phyloP scores from a whole-genome alignment of 2,797 vertebrate genomes.

The Numenius phaeopus region DNA sequence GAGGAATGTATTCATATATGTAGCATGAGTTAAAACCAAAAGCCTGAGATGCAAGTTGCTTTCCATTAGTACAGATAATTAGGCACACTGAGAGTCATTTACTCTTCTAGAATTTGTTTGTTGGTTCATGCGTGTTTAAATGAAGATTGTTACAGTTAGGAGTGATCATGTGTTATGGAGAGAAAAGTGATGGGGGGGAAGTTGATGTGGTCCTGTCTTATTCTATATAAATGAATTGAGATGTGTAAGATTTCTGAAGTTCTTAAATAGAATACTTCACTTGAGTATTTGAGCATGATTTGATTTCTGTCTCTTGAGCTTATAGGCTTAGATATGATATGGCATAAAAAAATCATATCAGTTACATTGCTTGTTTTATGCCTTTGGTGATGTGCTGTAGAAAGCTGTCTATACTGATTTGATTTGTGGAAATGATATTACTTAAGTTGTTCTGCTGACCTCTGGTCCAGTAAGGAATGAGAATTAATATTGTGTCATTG shows the following conservation, averaged over 20 bases:
- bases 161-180: fast-evolving
- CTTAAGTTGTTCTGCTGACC: background rate
- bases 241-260: background rate
- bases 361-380: background rate
- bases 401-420: background rate
- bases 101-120: background rate
- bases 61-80: background rate
- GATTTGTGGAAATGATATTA: background rate
- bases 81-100: background rate
- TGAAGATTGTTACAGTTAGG: background rate
- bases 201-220: background rate
- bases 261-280: background rate
- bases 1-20: background rate
- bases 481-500: background rate
- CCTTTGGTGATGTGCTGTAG: background rate
- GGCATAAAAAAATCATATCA: background rate
- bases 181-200: background rate
- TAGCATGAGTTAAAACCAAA: background rate
- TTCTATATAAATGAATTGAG: background rate
- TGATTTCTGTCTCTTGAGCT: background rate
- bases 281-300: too few species aligned
- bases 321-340: background rate
- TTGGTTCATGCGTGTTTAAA: background rate
- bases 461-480: background rate
- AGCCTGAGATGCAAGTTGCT: background rate